Conservation (phyloP, 2,888 invertebrate genomes). For the Drosophila ustulata region DNA sequence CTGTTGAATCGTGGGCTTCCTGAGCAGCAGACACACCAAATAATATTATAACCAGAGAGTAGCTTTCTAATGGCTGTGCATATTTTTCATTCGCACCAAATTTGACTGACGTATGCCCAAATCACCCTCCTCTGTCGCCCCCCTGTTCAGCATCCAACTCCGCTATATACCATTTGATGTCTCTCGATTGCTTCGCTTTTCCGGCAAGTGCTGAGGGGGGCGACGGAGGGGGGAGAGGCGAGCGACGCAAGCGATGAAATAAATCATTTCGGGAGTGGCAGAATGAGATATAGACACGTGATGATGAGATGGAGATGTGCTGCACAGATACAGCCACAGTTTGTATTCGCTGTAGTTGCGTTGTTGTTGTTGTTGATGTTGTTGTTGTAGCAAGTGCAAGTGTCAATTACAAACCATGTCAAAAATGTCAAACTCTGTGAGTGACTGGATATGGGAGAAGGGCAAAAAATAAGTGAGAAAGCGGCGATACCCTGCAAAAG, state of each 20-base stretch:
- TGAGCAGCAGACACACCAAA: slow-evolving; percentile 6
- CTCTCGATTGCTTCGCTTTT: slow-evolving; percentile 8
- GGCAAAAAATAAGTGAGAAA: slow-evolving; percentile 13
- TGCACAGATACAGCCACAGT: slow-evolving; percentile 32
- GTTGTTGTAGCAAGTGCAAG: slow-evolving; percentile 73
- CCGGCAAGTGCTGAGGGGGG: neutral
- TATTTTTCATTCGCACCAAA: slow-evolving; percentile 40
- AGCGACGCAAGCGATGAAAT: slow-evolving; percentile 78
- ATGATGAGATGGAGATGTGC: slow-evolving; percentile 64
- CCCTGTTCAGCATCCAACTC: neutral
- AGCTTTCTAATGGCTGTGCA: slow-evolving; percentile 43
- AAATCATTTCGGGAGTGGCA: slow-evolving; percentile 77
- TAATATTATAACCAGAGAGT: slow-evolving; percentile 46
- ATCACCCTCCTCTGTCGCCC: slow-evolving; percentile 1
- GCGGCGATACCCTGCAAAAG: slow-evolving; percentile 33
- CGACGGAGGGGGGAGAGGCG: slow-evolving; percentile 36
- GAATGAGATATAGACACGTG: slow-evolving; percentile 58
- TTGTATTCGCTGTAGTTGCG: slow-evolving; percentile 4
- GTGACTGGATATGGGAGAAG: slow-evolving; percentile 62
- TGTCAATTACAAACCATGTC: slow-evolving; percentile 83
- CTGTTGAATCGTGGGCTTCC: neutral
- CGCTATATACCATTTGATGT: slow-evolving; percentile 5
- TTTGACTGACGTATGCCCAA: slow-evolving; percentile 42
- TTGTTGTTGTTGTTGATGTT: slow-evolving; percentile 13
- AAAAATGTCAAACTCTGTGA: slow-evolving; percentile 82